These are phyloP conservation scores for Pholis gunnellus DNA, from an alignment of 2,113 vertebrate genomes.

Conservation along the genomic window DNA sequence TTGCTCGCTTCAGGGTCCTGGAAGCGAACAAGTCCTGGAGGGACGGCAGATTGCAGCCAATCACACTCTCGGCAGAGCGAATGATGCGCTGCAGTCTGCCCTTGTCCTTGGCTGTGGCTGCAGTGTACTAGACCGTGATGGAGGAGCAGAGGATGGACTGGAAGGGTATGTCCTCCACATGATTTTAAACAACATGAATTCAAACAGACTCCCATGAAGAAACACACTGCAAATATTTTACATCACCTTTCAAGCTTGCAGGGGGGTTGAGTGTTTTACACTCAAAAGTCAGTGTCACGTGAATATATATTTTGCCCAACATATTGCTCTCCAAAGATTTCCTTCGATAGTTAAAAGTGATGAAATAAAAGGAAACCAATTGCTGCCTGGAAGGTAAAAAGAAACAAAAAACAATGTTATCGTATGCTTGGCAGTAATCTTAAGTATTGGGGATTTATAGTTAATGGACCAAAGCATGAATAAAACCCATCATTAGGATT, in stretches of 20 bases:
- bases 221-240: background rate
- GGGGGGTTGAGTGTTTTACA: background rate
- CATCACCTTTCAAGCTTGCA: background rate
- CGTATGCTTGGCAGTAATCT: slow-evolving; percentile 4
- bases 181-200: background rate
- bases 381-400: slow-evolving; percentile 14
- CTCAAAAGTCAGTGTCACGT: background rate
- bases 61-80: too few relatives aligned
- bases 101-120: too few relatives aligned
- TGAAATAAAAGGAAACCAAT: slow-evolving; percentile 20
- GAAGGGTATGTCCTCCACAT: too few relatives aligned
- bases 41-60: too few relatives aligned
- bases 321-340: slow-evolving; percentile 19
- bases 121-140: too few relatives aligned
- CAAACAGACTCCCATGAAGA: background rate
- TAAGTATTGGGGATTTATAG: slow-evolving; percentile 2
- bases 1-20: too few relatives aligned
- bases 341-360: background rate
- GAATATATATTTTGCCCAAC: slow-evolving; percentile 5
- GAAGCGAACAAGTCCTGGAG: too few relatives aligned
- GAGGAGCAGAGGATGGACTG: too few relatives aligned
- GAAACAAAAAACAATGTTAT: background rate
- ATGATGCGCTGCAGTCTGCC: too few relatives aligned
- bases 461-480: slow-evolving; percentile 31
- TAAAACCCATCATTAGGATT: slow-evolving; percentile 12